A percentile compares a stretch with the other conserved stretches of the same genome.
Evolutionary conservation across 2,888 invertebrate species (phyloP).

Genomic region (Epinotia bilunana): DNA sequence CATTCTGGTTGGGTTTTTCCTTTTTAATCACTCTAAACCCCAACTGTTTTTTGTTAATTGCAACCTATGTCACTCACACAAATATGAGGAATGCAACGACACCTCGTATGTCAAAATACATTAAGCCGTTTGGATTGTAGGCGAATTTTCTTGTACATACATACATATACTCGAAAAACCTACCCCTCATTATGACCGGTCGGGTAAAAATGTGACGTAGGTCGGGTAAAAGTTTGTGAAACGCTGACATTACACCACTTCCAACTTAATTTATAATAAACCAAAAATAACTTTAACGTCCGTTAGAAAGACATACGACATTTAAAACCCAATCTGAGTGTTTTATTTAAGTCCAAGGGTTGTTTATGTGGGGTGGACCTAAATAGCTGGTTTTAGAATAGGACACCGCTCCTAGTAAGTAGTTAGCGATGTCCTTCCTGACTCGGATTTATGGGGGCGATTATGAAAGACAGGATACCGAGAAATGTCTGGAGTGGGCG

Average conservation of each 20-base stretch:
- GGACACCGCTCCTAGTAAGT: slow-evolving; percentile 17
- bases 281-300: slow-evolving; percentile 25
- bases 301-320: slow-evolving; percentile 31
- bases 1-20: no score
- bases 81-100: no score
- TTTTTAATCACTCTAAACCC: no score
- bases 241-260: not conserved
- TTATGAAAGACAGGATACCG: slow-evolving; percentile 35
- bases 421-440: slow-evolving; percentile 30
- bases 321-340: slow-evolving; percentile 7
- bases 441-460: slow-evolving; percentile 35
- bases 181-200: no score
- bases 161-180: no score
- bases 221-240: slow-evolving; percentile 6
- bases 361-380: slow-evolving; percentile 36
- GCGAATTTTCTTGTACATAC: no score
- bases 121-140: no score
- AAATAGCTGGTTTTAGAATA: slow-evolving; percentile 40
- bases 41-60: no score
- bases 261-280: slow-evolving; percentile 8
- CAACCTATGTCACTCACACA: no score
- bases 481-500: slow-evolving; percentile 13
- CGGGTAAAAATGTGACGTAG: no score
- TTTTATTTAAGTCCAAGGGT: slow-evolving; percentile 26
- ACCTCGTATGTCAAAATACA: no score